Evolutionary conservation across 2,888 invertebrate species (phyloP), one percentile per base, ranked within the genome.

Genomic region (Eristalis intricaria): DNA sequence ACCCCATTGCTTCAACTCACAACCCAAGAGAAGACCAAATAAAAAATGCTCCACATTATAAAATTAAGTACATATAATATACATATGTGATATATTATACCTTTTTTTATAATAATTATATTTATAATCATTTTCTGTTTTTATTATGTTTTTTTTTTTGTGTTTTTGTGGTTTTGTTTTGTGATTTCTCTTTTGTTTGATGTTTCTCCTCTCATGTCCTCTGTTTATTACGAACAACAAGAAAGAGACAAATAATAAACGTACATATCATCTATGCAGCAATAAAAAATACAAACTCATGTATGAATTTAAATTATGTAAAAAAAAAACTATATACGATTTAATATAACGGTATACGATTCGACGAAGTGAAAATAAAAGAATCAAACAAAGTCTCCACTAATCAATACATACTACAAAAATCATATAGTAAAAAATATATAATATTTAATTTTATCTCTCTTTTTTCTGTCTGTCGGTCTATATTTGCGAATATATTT

Each of bases 11-110:
- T 13, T 58, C 11, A 11, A 15, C 2, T n/a, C 35, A 56, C 29
- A 66, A 50, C 23, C 63, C 60, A 43, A 50, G 38, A 13, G 29
- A 60, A 19, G 29, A 69, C 40, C 22, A 87, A 87, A 87, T 87
- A 84, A 88, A 88, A 88, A 88, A 84, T 84, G 88, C 88, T 65
- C 84, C 88, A 81, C 88, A 68, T 88, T 88, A 88, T 88, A 88
- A 88, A 88, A 88, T 88, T 88, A 88, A 88, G 88, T 88, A 88
- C 88, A 88, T 88, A 88, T 84, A 88, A 88, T 88, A 88, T 88
- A 88, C 88, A 88, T 88, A 88, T 84, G 84, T 77, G 88, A 81
- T 84, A 88, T 88, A 84, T 88, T 88, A 88, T 81, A 80, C 76
- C 74, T 71, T 84, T 80, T 32, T 78, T 84, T 84, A 81, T 88